Base-by-base conservation (phyloP, 2,888 invertebrate species). In the Antheraea yamamai region DNA sequence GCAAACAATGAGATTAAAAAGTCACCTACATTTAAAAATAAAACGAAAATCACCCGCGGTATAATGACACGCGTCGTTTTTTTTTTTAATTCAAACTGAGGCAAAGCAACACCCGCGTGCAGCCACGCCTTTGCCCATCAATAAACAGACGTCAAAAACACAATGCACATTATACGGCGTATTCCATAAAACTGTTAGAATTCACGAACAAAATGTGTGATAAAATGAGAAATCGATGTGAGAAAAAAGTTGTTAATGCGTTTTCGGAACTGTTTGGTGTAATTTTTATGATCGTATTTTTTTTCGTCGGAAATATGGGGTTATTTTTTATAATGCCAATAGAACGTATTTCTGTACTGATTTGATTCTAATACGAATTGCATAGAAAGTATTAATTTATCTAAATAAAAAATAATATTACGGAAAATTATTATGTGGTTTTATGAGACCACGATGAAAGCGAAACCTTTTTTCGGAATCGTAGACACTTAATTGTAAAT, bases 91-190 rank as follows among this genome's bases (percentile, higher is more conserved):
- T 81, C 78, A 75, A 76, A 74, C 78, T 75, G 80, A 81, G 81
- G 84, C 87, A 84, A 83, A 84, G 84, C 83, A 84, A 83, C 85
- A 80, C 83, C 83, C 85, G 84, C 85, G 82, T 83, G 76, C 85
- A 78, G 84, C 88, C 87, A 84, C 90, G 89, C 90, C 89, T 85
- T 79, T 81, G 61, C 80, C 87, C 89, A 89, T 91, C 90, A 91
- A 90, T 90, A 89, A 87, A 81, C 79, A 80, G 79, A 82, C 81
- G 87, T 85, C 88, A 87, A 80, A 78, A 78, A 76, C 84, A 90
- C 88, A 90, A 90, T 85, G 81, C 85, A 78, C 80, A 70, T 70
- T 70, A 70, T 70, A 70, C 70, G 70, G 58, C 61, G 58, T 74
- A 74, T 75, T 75, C 74, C 74, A 58, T 71, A 75, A 75, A 75